Percentiles rank a stretch among this genome's conserved stretches.
Conservation (phyloP, 2,888 invertebrate species). For the Thecocarcelia acutangulata region DNA sequence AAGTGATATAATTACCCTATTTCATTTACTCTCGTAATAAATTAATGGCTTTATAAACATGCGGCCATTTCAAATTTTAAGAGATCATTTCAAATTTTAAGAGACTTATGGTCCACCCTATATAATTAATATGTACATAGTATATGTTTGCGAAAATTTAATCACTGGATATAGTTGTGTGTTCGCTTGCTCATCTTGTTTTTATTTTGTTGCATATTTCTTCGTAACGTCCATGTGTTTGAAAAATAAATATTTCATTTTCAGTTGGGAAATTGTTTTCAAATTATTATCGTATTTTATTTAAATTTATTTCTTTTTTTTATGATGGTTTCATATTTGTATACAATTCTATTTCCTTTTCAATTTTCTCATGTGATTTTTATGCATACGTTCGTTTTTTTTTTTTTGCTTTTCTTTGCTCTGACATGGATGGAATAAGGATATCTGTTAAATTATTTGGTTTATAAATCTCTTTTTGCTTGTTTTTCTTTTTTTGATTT, state of each 20-base stretch:
- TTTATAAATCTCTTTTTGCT: constrained; percentile 36
- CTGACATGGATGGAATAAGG: not conserved
- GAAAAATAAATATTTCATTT: constrained; percentile 62
- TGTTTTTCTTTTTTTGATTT: constrained; percentile 13
- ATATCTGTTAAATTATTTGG: constrained; percentile 12
- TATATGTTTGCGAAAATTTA: not conserved
- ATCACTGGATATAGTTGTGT: not conserved
- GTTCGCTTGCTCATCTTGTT: constrained; percentile 5
- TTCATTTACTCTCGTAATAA: too few species aligned
- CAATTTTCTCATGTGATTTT: constrained; percentile 47
- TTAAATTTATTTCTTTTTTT: constrained; percentile 2
- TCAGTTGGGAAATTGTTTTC: constrained; percentile 63
- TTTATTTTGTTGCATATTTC: constrained; percentile 6
- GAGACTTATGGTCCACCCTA: too few species aligned
- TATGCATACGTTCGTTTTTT: constrained; percentile 10
- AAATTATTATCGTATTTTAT: constrained; percentile 48
- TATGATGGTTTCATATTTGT: constrained; percentile 18
- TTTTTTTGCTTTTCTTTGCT: not conserved
- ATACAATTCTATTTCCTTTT: constrained; percentile 39
- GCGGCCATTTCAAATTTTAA: too few species aligned
- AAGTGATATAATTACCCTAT: too few species aligned
- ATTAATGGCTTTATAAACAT: too few species aligned
- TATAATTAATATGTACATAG: too few species aligned
- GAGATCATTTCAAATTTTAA: too few species aligned
- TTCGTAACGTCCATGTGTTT: constrained; percentile 35